These are phyloP conservation scores for Pitangus sulphuratus DNA, from an alignment of 2,797 vertebrate genomes.

Conservation along the genomic window DNA sequence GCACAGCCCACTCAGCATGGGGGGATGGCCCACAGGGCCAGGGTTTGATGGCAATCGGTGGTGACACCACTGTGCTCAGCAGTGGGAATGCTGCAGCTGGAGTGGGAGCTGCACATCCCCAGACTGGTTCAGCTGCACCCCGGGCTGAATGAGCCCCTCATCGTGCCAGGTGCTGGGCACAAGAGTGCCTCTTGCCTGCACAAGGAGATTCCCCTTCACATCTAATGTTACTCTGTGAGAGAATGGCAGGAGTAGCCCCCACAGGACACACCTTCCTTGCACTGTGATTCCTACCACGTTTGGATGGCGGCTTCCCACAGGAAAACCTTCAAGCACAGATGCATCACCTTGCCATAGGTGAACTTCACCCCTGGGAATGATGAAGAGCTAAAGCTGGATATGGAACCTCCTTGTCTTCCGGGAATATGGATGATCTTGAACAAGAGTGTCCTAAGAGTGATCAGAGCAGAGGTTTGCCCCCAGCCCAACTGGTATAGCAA, in stretches of 20 bases:
- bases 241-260: neutral
- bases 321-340: rapidly evolving
- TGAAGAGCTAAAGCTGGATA: neutral
- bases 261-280: neutral
- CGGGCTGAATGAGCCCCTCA: rapidly evolving
- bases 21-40: neutral
- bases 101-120: neutral
- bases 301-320: neutral
- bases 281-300: rapidly evolving
- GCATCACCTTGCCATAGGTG: neutral
- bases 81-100: neutral
- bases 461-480: neutral
- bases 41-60: rapidly evolving
- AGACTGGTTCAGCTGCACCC: rapidly evolving
- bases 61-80: neutral
- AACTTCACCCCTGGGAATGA: neutral
- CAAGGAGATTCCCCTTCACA: neutral
- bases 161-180: neutral
- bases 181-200: neutral
- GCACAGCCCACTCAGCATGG: rapidly evolving
- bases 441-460: neutral
- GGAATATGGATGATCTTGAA: rapidly evolving
- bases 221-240: neutral
- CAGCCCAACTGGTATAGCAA: neutral
- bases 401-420: neutral